These are phyloP conservation scores for Pipa parva DNA, from an alignment of 2,113 vertebrate species.

Conservation along the genomic window DNA sequence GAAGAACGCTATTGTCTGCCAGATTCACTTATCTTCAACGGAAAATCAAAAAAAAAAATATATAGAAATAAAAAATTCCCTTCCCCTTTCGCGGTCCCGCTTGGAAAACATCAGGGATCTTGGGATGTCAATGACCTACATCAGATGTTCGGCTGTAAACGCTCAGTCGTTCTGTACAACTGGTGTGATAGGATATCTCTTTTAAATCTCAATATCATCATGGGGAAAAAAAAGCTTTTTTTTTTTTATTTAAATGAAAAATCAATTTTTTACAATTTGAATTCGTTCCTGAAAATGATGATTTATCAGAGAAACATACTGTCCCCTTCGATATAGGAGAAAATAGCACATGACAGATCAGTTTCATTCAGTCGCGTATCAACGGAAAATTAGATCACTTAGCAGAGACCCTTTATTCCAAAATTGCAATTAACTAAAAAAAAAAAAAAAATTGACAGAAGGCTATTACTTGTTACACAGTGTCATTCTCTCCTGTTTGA, in stretches of 20 bases:
- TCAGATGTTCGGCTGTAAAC: conserved; percentile 24
- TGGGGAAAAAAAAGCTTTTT: too few relatives aligned
- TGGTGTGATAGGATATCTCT: too few relatives aligned
- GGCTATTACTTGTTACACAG: conserved; percentile 1
- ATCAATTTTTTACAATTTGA: too few relatives aligned
- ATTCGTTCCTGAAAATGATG: too few relatives aligned
- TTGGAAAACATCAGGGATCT: conserved; percentile 45
- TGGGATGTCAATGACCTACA: conserved; percentile 40
- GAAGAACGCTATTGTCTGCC: conserved; percentile 8
- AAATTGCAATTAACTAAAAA: conserved; percentile 22
- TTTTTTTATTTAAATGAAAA: too few relatives aligned
- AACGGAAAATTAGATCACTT: conserved; percentile 22
- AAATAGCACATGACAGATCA: not conserved
- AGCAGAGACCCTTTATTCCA: not conserved
- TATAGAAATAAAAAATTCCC: conserved; percentile 24
- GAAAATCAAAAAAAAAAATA: conserved; percentile 12
- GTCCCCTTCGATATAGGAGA: not conserved
- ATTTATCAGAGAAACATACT: not conserved
- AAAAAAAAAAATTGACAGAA: too few relatives aligned
- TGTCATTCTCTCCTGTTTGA: conserved; percentile 19
- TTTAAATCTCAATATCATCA: too few relatives aligned
- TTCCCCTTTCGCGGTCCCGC: conserved; percentile 33
- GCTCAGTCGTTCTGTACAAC: too few relatives aligned
- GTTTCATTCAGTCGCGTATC: conserved; percentile 11
- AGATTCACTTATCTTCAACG: not conserved